Conservation (phyloP, 2,113 vertebrate genomes). For the Tylochromis polylepis region DNA sequence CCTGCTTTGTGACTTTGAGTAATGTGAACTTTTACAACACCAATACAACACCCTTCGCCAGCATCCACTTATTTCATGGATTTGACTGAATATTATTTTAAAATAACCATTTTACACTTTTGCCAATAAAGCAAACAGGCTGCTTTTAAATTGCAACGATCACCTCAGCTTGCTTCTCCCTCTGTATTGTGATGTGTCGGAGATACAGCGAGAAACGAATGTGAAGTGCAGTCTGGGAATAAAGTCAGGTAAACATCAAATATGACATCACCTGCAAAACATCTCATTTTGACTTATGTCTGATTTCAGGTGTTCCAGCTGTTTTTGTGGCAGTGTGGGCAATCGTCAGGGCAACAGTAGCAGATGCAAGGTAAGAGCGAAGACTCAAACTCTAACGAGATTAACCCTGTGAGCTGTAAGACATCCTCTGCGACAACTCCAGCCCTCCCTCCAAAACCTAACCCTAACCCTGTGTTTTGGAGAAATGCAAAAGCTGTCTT, state of each 20-base stretch:
- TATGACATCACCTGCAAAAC: neutral
- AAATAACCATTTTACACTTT: neutral
- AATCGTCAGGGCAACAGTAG: constrained; percentile 76
- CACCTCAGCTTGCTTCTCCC: neutral
- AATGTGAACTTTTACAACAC: neutral
- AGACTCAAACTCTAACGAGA: neutral
- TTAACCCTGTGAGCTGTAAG: neutral
- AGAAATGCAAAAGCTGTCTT: neutral
- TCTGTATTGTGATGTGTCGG: neutral
- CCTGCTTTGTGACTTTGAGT: neutral
- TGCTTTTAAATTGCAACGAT: neutral
- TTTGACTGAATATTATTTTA: neutral
- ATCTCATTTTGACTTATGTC: neutral
- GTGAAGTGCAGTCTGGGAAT: neutral
- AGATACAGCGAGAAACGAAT: neutral
- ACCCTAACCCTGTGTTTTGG: neutral
- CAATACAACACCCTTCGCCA: neutral
- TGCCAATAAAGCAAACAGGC: neutral
- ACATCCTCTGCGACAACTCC: neutral
- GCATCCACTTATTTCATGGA: neutral
- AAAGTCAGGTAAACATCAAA: neutral
- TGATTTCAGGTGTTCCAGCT: constrained; percentile 80
- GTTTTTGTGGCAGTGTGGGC: constrained; percentile 83
- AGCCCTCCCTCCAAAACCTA: neutral
- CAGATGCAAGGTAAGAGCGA: constrained; percentile 79